Base-by-base conservation (phyloP, 1,140 invertebrate genomes). In the Nilaparvata lugens region DNA sequence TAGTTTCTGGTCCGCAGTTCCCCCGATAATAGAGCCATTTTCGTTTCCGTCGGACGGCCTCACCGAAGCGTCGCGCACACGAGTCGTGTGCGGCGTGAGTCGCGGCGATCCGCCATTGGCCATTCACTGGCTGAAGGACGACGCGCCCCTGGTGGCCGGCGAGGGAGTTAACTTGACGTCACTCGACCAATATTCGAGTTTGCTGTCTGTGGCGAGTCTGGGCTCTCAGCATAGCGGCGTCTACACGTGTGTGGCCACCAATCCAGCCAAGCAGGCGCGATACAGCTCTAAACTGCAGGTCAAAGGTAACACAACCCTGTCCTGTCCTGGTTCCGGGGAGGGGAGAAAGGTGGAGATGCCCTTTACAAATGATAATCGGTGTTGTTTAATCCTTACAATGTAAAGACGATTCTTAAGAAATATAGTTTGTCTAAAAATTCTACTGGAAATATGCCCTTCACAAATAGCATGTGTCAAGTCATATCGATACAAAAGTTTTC, bases 21-120 rank as follows among this genome's bases (percentile, higher is more conserved):
- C 86, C 76, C 86, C 86, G 78, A 85, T 85, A 78, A 87, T 89
- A 81, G 85, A 87, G 80, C 85, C 86, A 75, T 89, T 89, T 82
- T 82, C 78, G 77, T 88, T 88, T 78, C 85, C 87, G 80, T 61
- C 40, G 45, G 83, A 87, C 73, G 85, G 85, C 70, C 82, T 91
- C 69, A 82, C 83, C 70, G 88, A 91, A 79, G 89, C 87, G 71
- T 87, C 90, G 80, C 82, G 89, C 72, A 89, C 89, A 52, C 83
- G 88, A 67, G 84, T 89, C 69, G 85, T 91, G 66, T 93, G 90
- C 78, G 86, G 87, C 66, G 87, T 92, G 66, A 87, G 86, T 73
- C 83, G 85, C 68, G 88, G 88, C 65, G 87, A 89, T 75, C 80
- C 83, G 63, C 88, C 88, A 42, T 73, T 90, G 25, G 81, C 80